Conservation (phyloP, 2,888 invertebrate species). For the Trichopoda pennipes region DNA sequence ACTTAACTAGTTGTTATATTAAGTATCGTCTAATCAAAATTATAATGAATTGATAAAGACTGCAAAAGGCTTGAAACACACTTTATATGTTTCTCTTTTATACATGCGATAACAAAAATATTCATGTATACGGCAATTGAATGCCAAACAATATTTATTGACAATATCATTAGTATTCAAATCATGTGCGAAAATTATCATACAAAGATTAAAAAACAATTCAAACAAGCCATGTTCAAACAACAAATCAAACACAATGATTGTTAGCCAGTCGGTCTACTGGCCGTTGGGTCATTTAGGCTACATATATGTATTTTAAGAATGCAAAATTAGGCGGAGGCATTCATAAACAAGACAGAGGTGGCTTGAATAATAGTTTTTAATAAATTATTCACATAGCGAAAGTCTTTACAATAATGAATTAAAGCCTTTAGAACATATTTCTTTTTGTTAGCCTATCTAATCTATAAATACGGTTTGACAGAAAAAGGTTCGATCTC, state of each 20-base stretch:
- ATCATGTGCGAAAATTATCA: constrained; percentile 64
- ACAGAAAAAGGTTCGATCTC: too few relatives aligned
- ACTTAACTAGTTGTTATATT: constrained; percentile 17
- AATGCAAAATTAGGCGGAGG: neutral
- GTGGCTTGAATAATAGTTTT: neutral
- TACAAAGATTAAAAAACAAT: constrained; percentile 54
- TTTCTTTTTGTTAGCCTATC: too few relatives aligned
- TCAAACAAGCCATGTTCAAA: constrained; percentile 45
- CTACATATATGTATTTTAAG: neutral
- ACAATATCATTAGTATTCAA: constrained; percentile 62
- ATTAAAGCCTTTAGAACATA: too few relatives aligned
- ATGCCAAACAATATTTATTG: constrained; percentile 54
- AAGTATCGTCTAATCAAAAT: constrained; percentile 30
- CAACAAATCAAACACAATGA: constrained; percentile 35
- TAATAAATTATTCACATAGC: too few relatives aligned
- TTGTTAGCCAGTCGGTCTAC: neutral
- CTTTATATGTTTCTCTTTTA: neutral
- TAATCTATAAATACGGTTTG: too few relatives aligned
- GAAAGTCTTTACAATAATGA: too few relatives aligned
- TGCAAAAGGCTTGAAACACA: neutral
- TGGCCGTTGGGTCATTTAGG: neutral
- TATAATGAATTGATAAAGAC: constrained; percentile 34
- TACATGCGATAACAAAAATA: neutral
- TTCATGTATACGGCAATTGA: constrained; percentile 25
- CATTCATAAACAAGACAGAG: neutral